Base-by-base conservation (phyloP, 2,113 vertebrate genomes). In the Pholis gunnellus region DNA sequence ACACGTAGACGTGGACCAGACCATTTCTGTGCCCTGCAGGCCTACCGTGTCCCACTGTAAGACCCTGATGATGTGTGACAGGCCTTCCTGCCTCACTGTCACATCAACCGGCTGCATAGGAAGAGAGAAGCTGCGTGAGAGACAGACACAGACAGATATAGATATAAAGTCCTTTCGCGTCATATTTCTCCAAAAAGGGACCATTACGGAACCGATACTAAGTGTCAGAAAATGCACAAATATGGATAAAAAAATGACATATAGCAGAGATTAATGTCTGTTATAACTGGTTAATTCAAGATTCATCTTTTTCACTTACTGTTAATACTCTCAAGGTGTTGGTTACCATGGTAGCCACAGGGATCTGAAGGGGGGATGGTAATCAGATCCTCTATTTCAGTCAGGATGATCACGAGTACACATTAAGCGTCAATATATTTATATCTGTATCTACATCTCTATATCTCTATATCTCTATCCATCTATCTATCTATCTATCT, bases 261-360 rank as follows among this genome's bases (percentile, higher is more conserved):
- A 27, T 18, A 70, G 79, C 46, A 54, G 40, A 44, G 38, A 79
- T 85, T 57, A 73, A 72, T 75, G 31, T 70, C 76, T 85, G 40
- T 83, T 11, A 75, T 75, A 72, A 71, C 25, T 57, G 67, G 15
- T 81, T 76, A 46, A 50, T 77, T 72, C 42, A 84, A 27, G 4
- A 67, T 70, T 57, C n/a, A 72, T 81, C 38, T 65, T 69, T 40
- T 78, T 40, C 8, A 54, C n/a, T 50, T 70, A 73, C 46, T 67
- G 56, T 54, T 71, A 81, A 48, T 74, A 66, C 60, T 87, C 65
- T 80, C 22, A 88, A 85, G 63, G 73, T 72, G 73, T 63, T 38
- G 66, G 89, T 88, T 91, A 38, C 87, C 74, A 91, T 87, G 88
- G 88, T 68, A 94, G 85, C 87, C 73, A 66, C 31, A n/a, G 40